Base-by-base conservation (phyloP, 2,888 invertebrate genomes). In the Allophyes oxyacanthae region DNA sequence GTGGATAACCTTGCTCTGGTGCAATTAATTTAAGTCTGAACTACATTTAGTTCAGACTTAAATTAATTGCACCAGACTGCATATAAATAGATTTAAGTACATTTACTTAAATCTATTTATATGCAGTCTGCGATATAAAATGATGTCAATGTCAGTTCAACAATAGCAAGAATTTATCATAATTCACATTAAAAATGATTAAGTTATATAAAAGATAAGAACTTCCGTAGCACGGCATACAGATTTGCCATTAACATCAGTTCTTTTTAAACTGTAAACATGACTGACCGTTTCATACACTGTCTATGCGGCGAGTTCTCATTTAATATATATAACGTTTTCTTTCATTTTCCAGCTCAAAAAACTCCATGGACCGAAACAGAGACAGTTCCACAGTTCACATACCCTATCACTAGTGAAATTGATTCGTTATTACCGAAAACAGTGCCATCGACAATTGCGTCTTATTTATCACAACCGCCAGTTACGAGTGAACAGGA, bases 281-380 rank as follows among this genome's bases (percentile, higher is more conserved):
- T 89, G 89, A 79, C 84, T 74, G 83, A 82, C 64, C 79, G 80
- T 43, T 62, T 86, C 32, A 81, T 87, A 51, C 53, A 84, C 53
- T 69, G 57, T 64, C 66, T 88, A 42, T 91, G 87, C 75, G 82
- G 87, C 26, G 73, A 82, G 28, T 68, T 84, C 7, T 74, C 82
- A 6, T 77, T 75, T 60, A 82, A 79, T 68, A 62, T 88, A 73
- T 86, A 88, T 62, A 85, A 83, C 77, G 73, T 77, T 64, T 78
- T 87, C 49, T 87, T 84, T 75, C 84, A 86, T 72, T 65, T 94
- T 92, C 62, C 93, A 94, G 94, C 91, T 84, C 93, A 92, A 85
- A 92, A 92, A 82, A 75, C 91, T 49, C 77, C 91, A 65, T 93
- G 92, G 92, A 87, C 86, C 68, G 92, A 92, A 78, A 75, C 87